Percentiles rank a stretch among this genome's conserved stretches.
Evolutionary conservation across 37 sponge, comb jelly and placozoan species (phyloP).

Genomic region (Ephydatia muelleri): DNA sequence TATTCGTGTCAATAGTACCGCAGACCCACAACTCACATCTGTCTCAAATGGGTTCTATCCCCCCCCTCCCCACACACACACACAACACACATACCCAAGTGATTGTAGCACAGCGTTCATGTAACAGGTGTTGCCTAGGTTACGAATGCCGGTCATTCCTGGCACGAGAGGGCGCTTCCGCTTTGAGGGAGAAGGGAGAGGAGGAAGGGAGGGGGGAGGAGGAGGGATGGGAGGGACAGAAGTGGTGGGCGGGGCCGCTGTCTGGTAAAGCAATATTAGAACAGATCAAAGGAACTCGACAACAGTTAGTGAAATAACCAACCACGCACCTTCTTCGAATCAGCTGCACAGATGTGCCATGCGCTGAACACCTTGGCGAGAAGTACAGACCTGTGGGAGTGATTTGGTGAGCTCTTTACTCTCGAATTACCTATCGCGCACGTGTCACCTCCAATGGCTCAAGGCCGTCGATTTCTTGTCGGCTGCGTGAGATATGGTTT

Average conservation of each 20-base stretch:
- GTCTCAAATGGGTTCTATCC: too few species aligned
- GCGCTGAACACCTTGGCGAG: conserved; percentile 23
- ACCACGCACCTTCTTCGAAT: conserved; percentile 1
- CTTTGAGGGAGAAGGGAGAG: background rate
- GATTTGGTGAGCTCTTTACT: background rate
- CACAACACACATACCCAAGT: conserved; percentile 64
- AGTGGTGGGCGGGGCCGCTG: background rate
- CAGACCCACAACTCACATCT: too few species aligned
- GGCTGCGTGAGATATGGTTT: conserved; percentile 39
- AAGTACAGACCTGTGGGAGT: background rate
- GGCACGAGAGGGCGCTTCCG: conserved; percentile 33
- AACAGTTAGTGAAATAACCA: background rate
- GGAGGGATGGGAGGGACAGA: background rate
- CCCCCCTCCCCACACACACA: too few species aligned
- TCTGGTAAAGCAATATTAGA: background rate
- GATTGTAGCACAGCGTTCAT: conserved; percentile 82
- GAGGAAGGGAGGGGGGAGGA: background rate
- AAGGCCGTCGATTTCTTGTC: conserved; percentile 59
- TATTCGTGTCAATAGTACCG: background rate
- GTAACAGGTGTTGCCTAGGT: conserved; percentile 90
- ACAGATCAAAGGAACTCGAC: background rate
- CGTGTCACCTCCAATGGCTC: conserved; percentile 55
- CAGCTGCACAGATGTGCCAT: conserved; percentile 12
- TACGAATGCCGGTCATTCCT: conserved; percentile 79
- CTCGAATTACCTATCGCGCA: background rate